Evolutionary conservation across 2,888 invertebrate genomes (phyloP).

Genomic region (Panzeria rudis): DNA sequence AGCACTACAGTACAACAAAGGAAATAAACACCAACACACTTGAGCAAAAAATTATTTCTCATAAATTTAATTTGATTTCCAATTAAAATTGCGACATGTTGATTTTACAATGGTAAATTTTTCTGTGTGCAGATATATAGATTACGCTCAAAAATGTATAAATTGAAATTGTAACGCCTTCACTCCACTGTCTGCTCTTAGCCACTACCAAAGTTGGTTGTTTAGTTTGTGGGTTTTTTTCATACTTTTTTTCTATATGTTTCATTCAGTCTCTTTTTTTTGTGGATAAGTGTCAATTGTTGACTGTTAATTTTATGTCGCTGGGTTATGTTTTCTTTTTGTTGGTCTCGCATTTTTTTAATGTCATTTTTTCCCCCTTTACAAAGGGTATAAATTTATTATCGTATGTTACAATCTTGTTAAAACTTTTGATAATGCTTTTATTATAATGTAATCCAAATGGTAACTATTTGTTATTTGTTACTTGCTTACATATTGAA

Average conservation of each 20-base stretch:
- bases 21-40: no score
- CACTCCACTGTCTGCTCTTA: slow-evolving; percentile 49
- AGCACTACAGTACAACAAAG: no score
- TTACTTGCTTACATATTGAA: slow-evolving; percentile 11
- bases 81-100: no score
- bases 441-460: slow-evolving; percentile 71
- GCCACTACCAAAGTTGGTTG: slow-evolving; percentile 26
- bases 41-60: no score
- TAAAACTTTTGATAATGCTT: slow-evolving; percentile 69
- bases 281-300: slow-evolving; percentile 64
- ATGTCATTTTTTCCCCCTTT: background rate
- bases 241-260: slow-evolving; percentile 17
- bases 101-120: no score
- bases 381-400: slow-evolving; percentile 50
- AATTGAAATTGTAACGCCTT: background rate
- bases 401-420: slow-evolving; percentile 71
- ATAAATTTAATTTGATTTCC: no score
- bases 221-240: slow-evolving; percentile 48
- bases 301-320: slow-evolving; percentile 67
- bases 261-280: slow-evolving; percentile 17
- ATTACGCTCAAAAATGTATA: no score
- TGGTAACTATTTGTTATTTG: slow-evolving; percentile 58
- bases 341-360: slow-evolving; percentile 38
- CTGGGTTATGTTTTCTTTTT: slow-evolving; percentile 32
- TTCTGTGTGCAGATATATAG: no score